Conservation (phyloP, 2,888 invertebrate species). For the Pogonocherus hispidulus region DNA sequence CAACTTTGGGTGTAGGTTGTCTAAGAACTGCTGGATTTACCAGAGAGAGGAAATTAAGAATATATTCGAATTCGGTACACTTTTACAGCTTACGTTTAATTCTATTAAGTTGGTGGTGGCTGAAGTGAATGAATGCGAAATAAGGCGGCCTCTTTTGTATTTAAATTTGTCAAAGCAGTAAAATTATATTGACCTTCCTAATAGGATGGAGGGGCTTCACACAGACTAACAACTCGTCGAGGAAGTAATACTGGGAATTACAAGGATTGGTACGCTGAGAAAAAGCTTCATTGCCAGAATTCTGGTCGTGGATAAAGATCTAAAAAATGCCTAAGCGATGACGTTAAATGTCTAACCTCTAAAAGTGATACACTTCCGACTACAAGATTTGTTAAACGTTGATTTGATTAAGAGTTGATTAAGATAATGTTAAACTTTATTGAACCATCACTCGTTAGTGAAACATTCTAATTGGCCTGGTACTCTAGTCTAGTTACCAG, state of each 20-base stretch:
- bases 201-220: constrained; percentile 24
- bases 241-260: constrained; percentile 43
- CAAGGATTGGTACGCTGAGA: constrained; percentile 36
- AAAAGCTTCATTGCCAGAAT: background rate
- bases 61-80: constrained; percentile 27
- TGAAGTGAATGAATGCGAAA: constrained; percentile 26
- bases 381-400: no score
- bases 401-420: no score
- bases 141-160: constrained; percentile 25
- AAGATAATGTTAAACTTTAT: no score
- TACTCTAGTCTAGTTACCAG: no score
- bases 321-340: no score
- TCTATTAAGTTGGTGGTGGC: constrained; percentile 26
- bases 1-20: no score
- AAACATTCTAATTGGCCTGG: no score
- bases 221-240: constrained; percentile 29
- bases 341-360: no score
- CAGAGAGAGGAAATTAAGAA: constrained; percentile 29
- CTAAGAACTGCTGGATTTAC: no score
- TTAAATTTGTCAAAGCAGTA: constrained; percentile 35
- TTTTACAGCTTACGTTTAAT: constrained; percentile 27
- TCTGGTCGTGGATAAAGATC: background rate
- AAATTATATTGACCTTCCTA: constrained; percentile 36
- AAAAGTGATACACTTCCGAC: no score
- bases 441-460: no score